Base-by-base conservation (phyloP, 2,113 vertebrate genomes). In the Indicator indicator region DNA sequence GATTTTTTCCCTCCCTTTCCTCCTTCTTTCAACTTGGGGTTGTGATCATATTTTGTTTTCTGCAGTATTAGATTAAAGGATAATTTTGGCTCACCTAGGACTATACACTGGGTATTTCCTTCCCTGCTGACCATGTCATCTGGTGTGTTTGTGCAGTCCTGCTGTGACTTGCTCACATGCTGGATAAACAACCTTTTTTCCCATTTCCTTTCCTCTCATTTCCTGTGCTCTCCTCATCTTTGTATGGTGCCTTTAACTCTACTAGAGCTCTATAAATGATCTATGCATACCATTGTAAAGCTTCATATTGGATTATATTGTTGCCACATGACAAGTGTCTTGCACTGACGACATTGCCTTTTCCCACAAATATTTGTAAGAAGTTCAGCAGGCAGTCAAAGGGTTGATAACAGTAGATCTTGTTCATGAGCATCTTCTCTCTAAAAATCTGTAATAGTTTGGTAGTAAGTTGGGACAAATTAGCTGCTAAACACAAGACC, bases 131-230 rank as follows among this genome's bases (percentile, higher is more conserved):
- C 90, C 1, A 0, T 86, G 65, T 95, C 88, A 91, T 86, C 88
- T 94, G 85, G 58, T 72, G 86, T 94, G 88, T 97, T 97, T 96
- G 88, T 90, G 80, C 90, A 95, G 86, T 36, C 94, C 94, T 93
- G 93, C 93, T 93, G 93, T 84, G 94, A 68, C 50, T 90, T 78
- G 62, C 62, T 92, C 76, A 72, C 48, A 52, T 48, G 69, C 79
- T 94, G 63, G 44, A 88, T 94, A 95, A 95, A 93, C 80, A 93
- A 90, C 74, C 26, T 63, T 69, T 68, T 84, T 75, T n/a, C 79
- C 65, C 3, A 5, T 69, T 93, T 94, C 88, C 60, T 74, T 63
- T 3, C 0, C 33, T 83, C 50, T 83, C 72, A 40, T 91, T 88
- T 86, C 15, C 32, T 4, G 0, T 3, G 0, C 50, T 65, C 26